phyloP scores from a whole-genome alignment of 2,888 invertebrate species.

The Scotopteryx bipunctaria region DNA sequence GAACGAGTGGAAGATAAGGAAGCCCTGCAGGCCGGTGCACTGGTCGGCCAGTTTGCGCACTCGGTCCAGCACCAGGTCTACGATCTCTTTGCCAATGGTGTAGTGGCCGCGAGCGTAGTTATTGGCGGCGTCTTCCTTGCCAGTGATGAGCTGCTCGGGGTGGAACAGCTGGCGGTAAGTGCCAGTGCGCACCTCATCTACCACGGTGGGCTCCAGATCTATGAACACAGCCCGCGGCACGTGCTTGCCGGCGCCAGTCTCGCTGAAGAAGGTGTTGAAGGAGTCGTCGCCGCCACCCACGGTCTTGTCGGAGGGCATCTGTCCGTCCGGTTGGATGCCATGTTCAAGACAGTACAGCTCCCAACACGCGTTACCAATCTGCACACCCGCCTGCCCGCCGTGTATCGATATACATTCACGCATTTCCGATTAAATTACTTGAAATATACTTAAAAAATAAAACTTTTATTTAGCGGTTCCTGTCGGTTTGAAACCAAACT shows the following conservation, averaged over 20 bases:
- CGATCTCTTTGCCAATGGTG: slow-evolving; percentile 97
- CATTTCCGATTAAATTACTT: slow-evolving; percentile 54
- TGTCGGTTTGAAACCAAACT: slow-evolving; percentile 45
- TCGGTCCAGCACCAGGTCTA: slow-evolving; percentile 93
- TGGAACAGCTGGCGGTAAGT: slow-evolving; percentile 98
- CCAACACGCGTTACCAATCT: slow-evolving; percentile 95
- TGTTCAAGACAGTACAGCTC: slow-evolving; percentile 92
- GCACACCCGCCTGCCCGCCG: slow-evolving; percentile 86
- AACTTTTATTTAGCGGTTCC: slow-evolving; percentile 38
- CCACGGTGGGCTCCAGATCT: slow-evolving; percentile 97
- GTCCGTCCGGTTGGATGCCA: slow-evolving; percentile 92
- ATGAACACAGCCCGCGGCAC: slow-evolving; percentile 97
- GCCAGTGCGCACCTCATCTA: slow-evolving; percentile 95
- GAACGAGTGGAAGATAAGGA: slow-evolving; percentile 97
- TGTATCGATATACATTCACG: slow-evolving; percentile 80
- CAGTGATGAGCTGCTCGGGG: slow-evolving; percentile 97
- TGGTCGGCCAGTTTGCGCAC: slow-evolving; percentile 94
- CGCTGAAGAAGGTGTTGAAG: slow-evolving; percentile 96
- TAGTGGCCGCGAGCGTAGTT: slow-evolving; percentile 99
- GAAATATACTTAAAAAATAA: slow-evolving; percentile 61
- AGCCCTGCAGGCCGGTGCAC: slow-evolving; percentile 95
- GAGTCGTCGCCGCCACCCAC: slow-evolving; percentile 95
- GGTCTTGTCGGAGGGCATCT: slow-evolving; percentile 92
- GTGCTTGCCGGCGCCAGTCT: slow-evolving; percentile 97
- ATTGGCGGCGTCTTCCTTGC: slow-evolving; percentile 98